Evolutionary conservation across 2,113 vertebrate genomes (phyloP).

Genomic region (Thalassoma bifasciatum): DNA sequence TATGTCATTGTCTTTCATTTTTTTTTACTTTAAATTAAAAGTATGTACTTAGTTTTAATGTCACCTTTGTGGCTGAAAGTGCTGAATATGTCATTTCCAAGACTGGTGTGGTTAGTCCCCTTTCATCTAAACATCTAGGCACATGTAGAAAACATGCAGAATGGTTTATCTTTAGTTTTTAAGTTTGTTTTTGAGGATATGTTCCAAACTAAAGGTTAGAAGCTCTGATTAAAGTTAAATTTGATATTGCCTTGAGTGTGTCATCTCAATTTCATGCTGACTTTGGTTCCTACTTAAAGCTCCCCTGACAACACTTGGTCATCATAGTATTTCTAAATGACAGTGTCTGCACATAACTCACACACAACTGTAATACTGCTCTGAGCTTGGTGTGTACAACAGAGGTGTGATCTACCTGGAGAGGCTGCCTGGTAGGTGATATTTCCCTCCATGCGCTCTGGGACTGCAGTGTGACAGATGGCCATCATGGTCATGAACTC

Average conservation of each 20-base stretch:
- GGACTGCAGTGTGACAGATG: constrained; percentile 97
- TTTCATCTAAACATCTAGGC: neutral
- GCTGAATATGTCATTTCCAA: too few species aligned
- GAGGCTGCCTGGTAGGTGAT: constrained; percentile 97
- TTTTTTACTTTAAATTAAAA: too few species aligned
- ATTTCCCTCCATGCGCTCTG: constrained; percentile 88
- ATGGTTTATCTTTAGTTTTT: neutral
- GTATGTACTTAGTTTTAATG: too few species aligned
- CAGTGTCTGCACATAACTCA: neutral
- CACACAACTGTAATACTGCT: neutral
- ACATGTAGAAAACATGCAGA: neutral
- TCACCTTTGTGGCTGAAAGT: too few species aligned
- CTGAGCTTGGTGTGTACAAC: neutral
- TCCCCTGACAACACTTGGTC: neutral
- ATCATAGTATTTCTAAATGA: neutral
- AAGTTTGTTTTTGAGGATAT: neutral
- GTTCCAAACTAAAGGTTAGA: too few species aligned
- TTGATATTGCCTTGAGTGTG: neutral
- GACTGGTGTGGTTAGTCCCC: too few species aligned
- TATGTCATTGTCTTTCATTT: too few species aligned
- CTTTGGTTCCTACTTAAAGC: neutral
- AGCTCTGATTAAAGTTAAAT: too few species aligned
- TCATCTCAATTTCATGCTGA: too few species aligned
- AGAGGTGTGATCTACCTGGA: constrained; percentile 86
- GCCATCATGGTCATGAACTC: constrained; percentile 99